Conservation (phyloP, 1,140 invertebrate species). For the Temnothorax longispinosus region DNA sequence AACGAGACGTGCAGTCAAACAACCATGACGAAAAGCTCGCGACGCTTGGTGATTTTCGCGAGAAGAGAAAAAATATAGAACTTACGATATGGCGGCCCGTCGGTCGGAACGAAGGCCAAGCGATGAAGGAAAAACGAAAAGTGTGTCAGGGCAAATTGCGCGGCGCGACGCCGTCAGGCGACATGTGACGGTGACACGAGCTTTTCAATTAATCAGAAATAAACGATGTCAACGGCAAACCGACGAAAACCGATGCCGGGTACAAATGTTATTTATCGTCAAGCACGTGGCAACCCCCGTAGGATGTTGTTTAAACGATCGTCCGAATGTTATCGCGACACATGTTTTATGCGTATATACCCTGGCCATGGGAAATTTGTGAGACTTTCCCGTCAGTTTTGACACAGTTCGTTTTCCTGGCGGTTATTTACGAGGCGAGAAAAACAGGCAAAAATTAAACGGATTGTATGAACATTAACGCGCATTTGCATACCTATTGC, state of each 20-base stretch:
- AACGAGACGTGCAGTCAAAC: background rate
- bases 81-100: background rate
- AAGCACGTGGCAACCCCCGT: conserved; percentile 49
- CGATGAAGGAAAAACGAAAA: conserved; percentile 54
- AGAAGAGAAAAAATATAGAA: conserved; percentile 6
- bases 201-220: conserved; percentile 76
- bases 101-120: conserved; percentile 6
- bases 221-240: conserved; percentile 68
- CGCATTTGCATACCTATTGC: background rate
- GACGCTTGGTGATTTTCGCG: conserved; percentile 6
- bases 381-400: conserved; percentile 31
- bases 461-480: conserved; percentile 9
- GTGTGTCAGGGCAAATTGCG: conserved; percentile 69
- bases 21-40: background rate
- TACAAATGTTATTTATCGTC: conserved; percentile 74
- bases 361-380: conserved; percentile 53
- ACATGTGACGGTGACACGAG: conserved; percentile 69
- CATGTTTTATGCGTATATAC: conserved; percentile 42
- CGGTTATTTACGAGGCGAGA: background rate
- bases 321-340: conserved; percentile 62
- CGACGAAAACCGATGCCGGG: conserved; percentile 60
- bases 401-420: conserved; percentile 5
- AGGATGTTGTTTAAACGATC: conserved; percentile 69
- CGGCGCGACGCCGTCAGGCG: conserved; percentile 36
- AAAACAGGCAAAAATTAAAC: conserved; percentile 7